Conservation (phyloP, 2,888 invertebrate species). For the Heliconius cydno region DNA sequence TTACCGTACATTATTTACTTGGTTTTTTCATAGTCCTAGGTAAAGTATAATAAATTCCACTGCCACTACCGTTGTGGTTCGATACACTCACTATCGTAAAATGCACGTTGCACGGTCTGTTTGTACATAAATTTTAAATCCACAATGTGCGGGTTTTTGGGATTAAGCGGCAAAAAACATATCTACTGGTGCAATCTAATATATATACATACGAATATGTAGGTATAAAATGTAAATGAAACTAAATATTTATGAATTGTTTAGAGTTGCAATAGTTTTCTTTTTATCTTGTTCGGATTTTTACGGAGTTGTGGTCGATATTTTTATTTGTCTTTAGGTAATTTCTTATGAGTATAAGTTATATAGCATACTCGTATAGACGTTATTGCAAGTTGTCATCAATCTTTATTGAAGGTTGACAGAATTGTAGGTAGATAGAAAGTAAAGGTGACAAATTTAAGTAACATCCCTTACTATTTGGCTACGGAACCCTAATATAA, state of each 20-base stretch:
- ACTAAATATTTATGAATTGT: background rate
- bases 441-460: too few relatives aligned
- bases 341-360: too few relatives aligned
- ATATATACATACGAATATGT: background rate
- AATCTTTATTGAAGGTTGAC: too few relatives aligned
- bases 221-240: background rate
- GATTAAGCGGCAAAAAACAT: conserved; percentile 27
- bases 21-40: conserved; percentile 45
- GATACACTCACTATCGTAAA: conserved; percentile 52
- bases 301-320: background rate
- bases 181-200: conserved; percentile 1
- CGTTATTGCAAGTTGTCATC: too few relatives aligned
- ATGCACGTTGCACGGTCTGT: conserved; percentile 52
- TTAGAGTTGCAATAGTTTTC: background rate
- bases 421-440: too few relatives aligned
- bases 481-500: background rate
- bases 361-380: too few relatives aligned
- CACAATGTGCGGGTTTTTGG: conserved; percentile 30
- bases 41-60: conserved; percentile 50
- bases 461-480: too few relatives aligned
- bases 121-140: conserved; percentile 49
- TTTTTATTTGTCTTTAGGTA: background rate
- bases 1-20: conserved; percentile 43
- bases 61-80: conserved; percentile 45
- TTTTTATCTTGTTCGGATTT: background rate